Evolutionary conservation across 2,888 invertebrate species (phyloP).

Genomic region (Hyppa rectilinea): DNA sequence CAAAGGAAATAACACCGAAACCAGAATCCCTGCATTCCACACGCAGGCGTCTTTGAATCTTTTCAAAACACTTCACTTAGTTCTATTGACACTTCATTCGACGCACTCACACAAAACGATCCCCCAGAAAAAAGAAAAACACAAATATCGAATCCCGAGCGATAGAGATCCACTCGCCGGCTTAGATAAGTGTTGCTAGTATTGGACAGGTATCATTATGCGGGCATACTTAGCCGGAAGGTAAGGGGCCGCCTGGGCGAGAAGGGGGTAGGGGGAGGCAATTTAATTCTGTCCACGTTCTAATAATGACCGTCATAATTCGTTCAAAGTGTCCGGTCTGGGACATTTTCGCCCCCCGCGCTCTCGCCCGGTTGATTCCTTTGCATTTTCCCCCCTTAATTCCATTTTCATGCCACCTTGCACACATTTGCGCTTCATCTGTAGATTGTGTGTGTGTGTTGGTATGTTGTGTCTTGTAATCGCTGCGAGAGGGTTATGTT

Average conservation of each 20-base stretch:
- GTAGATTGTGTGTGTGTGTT: constrained; percentile 71
- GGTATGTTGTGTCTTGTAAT: constrained; percentile 67
- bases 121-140: constrained; percentile 64
- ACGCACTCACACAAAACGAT: constrained; percentile 60
- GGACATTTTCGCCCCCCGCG: constrained; percentile 86
- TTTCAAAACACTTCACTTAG: constrained; percentile 61
- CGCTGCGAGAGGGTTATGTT: constrained; percentile 57
- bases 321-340: constrained; percentile 92
- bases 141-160: constrained; percentile 64
- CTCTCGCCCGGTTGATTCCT: constrained; percentile 85
- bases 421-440: constrained; percentile 86
- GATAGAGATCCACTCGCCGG: constrained; percentile 75
- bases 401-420: constrained; percentile 90
- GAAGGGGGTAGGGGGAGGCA: constrained; percentile 84
- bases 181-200: constrained; percentile 84
- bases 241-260: constrained; percentile 72
- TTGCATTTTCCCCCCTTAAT: constrained; percentile 89
- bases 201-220: constrained; percentile 90
- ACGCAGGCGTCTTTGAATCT: constrained; percentile 46
- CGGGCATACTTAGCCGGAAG: constrained; percentile 89
- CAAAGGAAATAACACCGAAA: constrained; percentile 5
- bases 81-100: constrained; percentile 65
- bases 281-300: constrained; percentile 92
- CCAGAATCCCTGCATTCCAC: constrained; percentile 44
- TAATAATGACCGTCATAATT: constrained; percentile 92